These are phyloP conservation scores for Xiphophorus couchianus DNA, from an alignment of 2,113 vertebrate species.

Conservation along the genomic window DNA sequence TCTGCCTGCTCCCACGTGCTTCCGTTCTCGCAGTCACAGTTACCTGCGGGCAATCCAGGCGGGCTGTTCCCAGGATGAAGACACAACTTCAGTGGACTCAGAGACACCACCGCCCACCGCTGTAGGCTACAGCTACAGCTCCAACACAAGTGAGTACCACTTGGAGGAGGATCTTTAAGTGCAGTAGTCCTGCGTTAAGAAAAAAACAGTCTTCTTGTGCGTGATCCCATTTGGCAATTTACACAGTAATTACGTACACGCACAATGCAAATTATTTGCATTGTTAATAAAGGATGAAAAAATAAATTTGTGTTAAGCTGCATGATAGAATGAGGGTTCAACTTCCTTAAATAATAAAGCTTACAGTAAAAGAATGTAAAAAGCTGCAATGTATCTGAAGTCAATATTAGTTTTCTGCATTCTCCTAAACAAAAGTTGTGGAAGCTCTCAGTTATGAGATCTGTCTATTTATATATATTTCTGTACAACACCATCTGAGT, in stretches of 20 bases:
- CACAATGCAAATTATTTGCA: no score
- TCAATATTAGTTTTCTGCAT: no score
- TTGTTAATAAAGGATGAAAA: no score
- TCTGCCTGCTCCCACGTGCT: slow-evolving; percentile 93
- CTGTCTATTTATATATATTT: background rate
- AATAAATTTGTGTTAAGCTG: no score
- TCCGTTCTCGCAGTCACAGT: slow-evolving; percentile 98
- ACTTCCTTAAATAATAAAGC: no score
- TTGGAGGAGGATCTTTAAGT: slow-evolving; percentile 8
- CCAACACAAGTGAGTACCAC: slow-evolving; percentile 88
- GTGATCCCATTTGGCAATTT: background rate
- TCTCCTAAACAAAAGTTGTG: background rate
- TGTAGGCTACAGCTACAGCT: slow-evolving; percentile 85
- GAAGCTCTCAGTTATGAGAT: background rate
- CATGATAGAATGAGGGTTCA: no score
- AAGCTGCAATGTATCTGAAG: background rate
- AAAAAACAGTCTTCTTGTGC: background rate
- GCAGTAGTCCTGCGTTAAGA: background rate
- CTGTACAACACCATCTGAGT: background rate
- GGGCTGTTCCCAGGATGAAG: slow-evolving; percentile 97
- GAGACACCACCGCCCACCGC: slow-evolving; percentile 89
- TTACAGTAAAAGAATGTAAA: background rate
- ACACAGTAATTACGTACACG: background rate
- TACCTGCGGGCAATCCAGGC: slow-evolving; percentile 99
- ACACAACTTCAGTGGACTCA: slow-evolving; percentile 89